These are phyloP conservation scores for Toxostoma redivivum DNA, from an alignment of 2,113 vertebrate species.

Conservation along the genomic window DNA sequence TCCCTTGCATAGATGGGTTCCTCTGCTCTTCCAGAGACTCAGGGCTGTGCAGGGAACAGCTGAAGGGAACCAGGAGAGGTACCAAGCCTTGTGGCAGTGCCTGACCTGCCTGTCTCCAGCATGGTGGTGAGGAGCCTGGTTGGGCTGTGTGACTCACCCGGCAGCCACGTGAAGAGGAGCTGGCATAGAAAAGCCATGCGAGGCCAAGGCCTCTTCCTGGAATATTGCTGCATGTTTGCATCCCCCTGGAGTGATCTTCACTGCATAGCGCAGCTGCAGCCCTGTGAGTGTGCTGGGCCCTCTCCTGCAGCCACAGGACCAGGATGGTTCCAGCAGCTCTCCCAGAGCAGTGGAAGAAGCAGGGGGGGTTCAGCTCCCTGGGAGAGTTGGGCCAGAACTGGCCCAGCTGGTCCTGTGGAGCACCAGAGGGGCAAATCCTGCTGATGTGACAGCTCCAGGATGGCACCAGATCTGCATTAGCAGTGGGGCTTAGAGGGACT, in stretches of 20 bases:
- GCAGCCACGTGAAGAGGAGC: constrained; percentile 21
- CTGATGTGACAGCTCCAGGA: neutral
- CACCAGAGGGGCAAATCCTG: neutral
- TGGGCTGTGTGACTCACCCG: neutral
- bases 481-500: neutral
- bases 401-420: neutral
- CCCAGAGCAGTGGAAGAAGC: neutral
- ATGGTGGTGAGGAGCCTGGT: neutral
- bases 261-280: neutral
- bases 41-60: neutral
- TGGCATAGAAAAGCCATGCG: constrained; percentile 10
- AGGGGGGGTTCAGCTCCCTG: neutral
- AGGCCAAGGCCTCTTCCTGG: constrained; percentile 31
- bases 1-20: neutral
- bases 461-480: fast-evolving
- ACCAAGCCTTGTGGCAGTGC: neutral
- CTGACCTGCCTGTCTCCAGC: neutral
- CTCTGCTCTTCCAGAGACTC: neutral
- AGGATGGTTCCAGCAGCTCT: neutral
- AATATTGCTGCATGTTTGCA: neutral
- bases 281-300: fast-evolving
- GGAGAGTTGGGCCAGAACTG: neutral
- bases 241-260: fast-evolving
- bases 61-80: neutral
- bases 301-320: neutral